phyloP scores from a whole-genome alignment of 1,140 invertebrate genomes.

The Pseudomyrmex gracilis region DNA sequence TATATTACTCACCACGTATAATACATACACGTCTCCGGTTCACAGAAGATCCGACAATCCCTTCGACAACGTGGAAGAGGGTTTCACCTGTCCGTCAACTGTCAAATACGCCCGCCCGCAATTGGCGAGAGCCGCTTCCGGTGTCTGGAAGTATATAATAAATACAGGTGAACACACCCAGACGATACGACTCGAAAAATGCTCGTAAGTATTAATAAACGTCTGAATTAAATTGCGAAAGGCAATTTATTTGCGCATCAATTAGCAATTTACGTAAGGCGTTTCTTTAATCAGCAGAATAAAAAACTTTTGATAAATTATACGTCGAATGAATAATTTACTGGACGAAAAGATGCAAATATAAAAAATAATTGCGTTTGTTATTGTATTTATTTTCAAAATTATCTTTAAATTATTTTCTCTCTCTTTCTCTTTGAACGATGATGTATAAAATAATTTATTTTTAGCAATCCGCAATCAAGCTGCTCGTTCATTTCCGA shows the following conservation, averaged over 20 bases:
- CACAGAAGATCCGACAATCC: conserved; percentile 86
- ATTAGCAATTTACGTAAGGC: conserved; percentile 39
- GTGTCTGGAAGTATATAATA: conserved; percentile 95
- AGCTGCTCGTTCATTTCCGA: conserved; percentile 92
- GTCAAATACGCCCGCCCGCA: conserved; percentile 94
- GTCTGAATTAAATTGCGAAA: neutral
- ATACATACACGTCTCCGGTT: no score
- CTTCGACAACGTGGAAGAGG: conserved; percentile 86
- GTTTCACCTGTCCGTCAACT: conserved; percentile 92
- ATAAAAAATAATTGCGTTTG: no score
- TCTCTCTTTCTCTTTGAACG: no score
- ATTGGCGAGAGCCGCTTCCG: conserved; percentile 92
- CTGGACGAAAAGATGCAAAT: no score
- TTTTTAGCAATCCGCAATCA: conserved; percentile 90
- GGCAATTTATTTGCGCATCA: conserved; percentile 35
- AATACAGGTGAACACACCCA: conserved; percentile 95
- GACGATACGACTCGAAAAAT: conserved; percentile 93
- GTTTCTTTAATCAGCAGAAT: neutral
- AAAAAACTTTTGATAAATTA: neutral
- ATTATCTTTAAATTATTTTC: neutral
- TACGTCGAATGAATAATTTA: no score
- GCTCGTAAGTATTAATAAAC: conserved; percentile 88
- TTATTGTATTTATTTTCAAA: neutral
- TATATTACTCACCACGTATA: no score
- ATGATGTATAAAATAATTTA: neutral